Percentiles rank a stretch among this genome's conserved stretches.
These are phyloP conservation scores for Rambutsinella grinnellia DNA, from an alignment of 2,888 invertebrate genomes.

Conservation along the genomic window DNA sequence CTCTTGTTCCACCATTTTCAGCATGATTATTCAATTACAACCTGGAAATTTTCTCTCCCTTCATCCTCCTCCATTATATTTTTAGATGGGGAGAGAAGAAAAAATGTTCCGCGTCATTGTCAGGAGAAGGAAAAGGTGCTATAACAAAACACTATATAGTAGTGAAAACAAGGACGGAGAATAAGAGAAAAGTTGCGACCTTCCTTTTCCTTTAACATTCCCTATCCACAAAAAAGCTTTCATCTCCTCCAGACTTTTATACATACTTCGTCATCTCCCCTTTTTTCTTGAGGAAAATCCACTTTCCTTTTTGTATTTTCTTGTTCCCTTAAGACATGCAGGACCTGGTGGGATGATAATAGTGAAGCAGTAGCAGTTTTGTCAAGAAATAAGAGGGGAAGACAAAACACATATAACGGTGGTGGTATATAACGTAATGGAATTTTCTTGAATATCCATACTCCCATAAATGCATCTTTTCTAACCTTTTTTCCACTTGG, in stretches of 20 bases:
- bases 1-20: constrained; percentile 24
- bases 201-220: constrained; percentile 9
- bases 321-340: constrained; percentile 39
- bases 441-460: constrained; percentile 37
- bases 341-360: background rate
- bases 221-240: constrained; percentile 19
- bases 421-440: background rate
- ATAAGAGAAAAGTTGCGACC: constrained; percentile 15
- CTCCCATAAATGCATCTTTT: background rate
- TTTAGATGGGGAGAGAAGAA: too few relatives aligned
- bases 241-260: constrained; percentile 33
- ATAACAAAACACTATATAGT: too few relatives aligned
- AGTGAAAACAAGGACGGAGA: constrained; percentile 1
- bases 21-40: constrained; percentile 58
- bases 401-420: background rate
- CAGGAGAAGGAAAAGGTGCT: too few relatives aligned
- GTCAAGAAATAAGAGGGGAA: constrained; percentile 16
- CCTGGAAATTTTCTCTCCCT: constrained; percentile 21
- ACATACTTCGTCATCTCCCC: background rate
- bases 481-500: constrained; percentile 29
- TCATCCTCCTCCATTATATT: background rate
- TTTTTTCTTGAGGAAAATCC: background rate
- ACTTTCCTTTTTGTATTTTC: background rate
- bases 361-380: too few relatives aligned
- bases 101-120: too few relatives aligned